phyloP scores from a whole-genome alignment of 53 echinoderm and acorn worm genomes.

The Arbacia lixula region DNA sequence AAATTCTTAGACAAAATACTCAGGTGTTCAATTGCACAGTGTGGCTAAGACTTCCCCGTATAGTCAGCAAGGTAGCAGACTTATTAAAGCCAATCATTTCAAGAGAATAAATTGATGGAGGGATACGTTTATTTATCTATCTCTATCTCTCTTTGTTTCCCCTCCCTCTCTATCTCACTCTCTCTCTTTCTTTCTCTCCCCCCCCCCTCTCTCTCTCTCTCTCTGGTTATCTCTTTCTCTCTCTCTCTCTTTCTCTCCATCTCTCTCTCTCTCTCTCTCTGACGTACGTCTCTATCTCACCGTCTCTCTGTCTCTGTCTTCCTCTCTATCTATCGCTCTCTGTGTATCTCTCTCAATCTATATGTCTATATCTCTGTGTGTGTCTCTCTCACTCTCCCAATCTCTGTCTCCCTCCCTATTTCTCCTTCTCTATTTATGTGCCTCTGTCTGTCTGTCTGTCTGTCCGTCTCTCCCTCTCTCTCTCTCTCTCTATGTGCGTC shows the following conservation, averaged over 20 bases:
- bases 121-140: too few relatives aligned
- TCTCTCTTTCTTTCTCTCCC: not conserved
- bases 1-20: too few relatives aligned
- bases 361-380: too few relatives aligned
- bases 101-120: too few relatives aligned
- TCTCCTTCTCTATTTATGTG: not conserved
- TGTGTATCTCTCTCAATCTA: not conserved
- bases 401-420: not conserved
- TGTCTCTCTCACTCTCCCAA: too few relatives aligned
- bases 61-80: too few relatives aligned
- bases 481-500: too few relatives aligned
- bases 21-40: too few relatives aligned
- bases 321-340: not conserved
- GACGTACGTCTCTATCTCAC: not conserved
- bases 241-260: not conserved
- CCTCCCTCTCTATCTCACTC: not conserved
- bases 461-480: not conserved
- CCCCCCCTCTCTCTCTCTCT: not conserved
- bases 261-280: not conserved
- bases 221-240: not conserved
- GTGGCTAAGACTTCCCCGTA: too few relatives aligned
- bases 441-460: not conserved
- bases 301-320: not conserved
- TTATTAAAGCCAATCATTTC: too few relatives aligned
- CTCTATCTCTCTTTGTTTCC: not conserved